Evolutionary conservation across 2,888 invertebrate species (phyloP).

Genomic region (Cantharis flavilabris): DNA sequence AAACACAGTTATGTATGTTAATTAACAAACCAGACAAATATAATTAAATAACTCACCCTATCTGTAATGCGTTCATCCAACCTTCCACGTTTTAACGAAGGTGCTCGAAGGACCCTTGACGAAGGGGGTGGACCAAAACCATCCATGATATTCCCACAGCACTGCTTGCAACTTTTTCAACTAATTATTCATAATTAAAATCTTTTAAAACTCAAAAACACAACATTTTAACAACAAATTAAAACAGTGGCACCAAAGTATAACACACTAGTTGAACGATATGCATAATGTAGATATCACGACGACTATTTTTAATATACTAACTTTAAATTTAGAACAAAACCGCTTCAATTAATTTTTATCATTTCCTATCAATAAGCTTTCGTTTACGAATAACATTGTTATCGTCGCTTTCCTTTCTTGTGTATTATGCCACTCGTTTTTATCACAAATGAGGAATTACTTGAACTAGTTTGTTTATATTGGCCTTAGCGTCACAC

Average conservation of each 20-base stretch:
- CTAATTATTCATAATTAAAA: background rate
- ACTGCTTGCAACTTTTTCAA: background rate
- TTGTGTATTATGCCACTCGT: background rate
- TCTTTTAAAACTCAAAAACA: background rate
- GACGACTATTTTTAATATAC: background rate
- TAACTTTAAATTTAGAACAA: background rate
- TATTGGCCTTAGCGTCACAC: background rate
- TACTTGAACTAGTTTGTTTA: background rate
- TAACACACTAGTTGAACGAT: background rate
- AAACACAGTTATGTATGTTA: background rate
- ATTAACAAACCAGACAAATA: background rate
- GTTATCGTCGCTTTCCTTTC: background rate
- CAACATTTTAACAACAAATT: background rate
- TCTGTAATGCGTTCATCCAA: constrained; percentile 76
- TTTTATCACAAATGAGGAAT: background rate
- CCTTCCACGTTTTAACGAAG: constrained; percentile 78
- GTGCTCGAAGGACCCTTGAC: constrained; percentile 74
- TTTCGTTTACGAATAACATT: background rate
- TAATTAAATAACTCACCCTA: constrained; percentile 66
- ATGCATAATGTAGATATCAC: background rate
- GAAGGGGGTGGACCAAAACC: constrained; percentile 44
- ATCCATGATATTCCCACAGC: constrained; percentile 15
- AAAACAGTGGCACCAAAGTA: background rate
- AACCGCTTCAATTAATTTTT: background rate
- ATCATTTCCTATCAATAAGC: constrained; percentile 1